phyloP scores from a whole-genome alignment of 2,113 vertebrate genomes.

The Theropithecus gelada region DNA sequence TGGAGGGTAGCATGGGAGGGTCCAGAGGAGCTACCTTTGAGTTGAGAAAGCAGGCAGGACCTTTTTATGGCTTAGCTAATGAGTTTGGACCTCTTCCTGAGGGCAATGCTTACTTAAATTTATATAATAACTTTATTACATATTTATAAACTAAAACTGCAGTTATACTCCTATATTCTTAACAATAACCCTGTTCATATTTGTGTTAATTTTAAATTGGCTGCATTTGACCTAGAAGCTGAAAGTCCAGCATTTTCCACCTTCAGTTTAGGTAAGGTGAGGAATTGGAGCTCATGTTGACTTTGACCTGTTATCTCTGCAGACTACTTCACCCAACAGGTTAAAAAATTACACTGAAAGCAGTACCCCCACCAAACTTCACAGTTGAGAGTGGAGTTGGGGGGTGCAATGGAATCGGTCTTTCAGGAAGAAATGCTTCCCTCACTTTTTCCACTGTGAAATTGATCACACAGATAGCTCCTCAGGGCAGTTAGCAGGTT shows the following conservation, averaged over 20 bases:
- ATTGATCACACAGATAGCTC: not conserved
- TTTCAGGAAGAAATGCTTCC: not conserved
- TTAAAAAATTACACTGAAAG: not conserved
- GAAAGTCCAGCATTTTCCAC: not conserved
- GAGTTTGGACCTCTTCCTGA: slow-evolving; percentile 11
- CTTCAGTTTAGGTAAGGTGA: not conserved
- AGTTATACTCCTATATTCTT: not conserved
- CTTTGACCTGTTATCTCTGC: not conserved
- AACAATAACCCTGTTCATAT: not conserved
- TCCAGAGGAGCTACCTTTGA: not conserved
- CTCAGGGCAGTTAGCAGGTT: accelerated
- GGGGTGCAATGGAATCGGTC: not conserved
- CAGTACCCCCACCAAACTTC: not conserved
- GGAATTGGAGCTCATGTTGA: not conserved
- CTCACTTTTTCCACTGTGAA: not conserved
- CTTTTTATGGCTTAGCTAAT: not conserved
- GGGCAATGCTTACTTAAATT: not conserved
- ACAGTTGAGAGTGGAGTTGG: not conserved
- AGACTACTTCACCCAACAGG: not conserved
- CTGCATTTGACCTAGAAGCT: not conserved
- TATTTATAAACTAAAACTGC: slow-evolving; percentile 32
- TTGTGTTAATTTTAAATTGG: not conserved
- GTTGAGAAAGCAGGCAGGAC: not conserved
- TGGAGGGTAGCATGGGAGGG: not conserved
- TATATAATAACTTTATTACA: slow-evolving; percentile 7